phyloP scores from a whole-genome alignment of 23 tunicate species.

The Styela clava region DNA sequence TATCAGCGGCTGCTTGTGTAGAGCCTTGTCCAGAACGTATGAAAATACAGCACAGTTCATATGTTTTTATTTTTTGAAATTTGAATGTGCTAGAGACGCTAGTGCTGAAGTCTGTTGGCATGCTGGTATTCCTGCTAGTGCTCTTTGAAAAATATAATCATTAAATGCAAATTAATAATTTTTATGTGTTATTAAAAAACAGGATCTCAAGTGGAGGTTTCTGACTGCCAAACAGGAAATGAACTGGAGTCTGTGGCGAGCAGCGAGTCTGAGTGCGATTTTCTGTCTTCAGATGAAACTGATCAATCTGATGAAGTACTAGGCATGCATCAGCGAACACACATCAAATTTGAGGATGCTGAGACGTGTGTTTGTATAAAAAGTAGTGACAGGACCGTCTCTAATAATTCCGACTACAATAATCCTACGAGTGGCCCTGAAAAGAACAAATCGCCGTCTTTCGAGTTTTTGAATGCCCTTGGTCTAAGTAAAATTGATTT shows the following conservation, averaged over 20 bases:
- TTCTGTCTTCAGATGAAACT: conserved; percentile 7
- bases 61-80: no score
- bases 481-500: neutral
- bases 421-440: neutral
- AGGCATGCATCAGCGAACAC: neutral
- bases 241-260: conserved; percentile 2
- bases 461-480: neutral
- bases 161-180: no score
- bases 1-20: no score
- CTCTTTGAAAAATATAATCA: no score
- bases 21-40: no score
- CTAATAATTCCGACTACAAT: neutral
- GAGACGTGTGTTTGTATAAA: neutral
- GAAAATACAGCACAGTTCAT: no score
- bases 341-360: neutral
- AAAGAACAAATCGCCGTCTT: neutral
- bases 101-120: no score
- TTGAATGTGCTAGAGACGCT: no score
- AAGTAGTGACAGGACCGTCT: neutral
- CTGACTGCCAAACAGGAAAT: neutral
- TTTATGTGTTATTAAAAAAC: no score
- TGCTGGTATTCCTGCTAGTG: no score
- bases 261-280: conserved; percentile 1
- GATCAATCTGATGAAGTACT: neutral
- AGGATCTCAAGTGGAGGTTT: neutral